Evolutionary conservation across 2,797 vertebrate species (phyloP).

Genomic region (Phoebastria nigripes): DNA sequence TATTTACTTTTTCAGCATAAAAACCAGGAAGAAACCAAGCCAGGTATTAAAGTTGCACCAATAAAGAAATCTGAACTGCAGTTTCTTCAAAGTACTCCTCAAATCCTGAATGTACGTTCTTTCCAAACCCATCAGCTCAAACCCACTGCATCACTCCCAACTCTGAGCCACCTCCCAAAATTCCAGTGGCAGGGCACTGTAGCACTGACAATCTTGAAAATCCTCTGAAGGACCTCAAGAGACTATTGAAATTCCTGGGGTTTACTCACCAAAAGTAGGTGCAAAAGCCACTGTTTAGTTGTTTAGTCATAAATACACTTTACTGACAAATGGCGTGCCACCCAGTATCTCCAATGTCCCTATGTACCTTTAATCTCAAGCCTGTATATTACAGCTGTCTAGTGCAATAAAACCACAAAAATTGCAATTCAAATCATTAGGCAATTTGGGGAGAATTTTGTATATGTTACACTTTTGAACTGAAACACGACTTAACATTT

Average conservation of each 20-base stretch:
- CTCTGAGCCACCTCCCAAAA: neutral
- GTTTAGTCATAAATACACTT: neutral
- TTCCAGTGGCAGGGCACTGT: neutral
- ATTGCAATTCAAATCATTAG: neutral
- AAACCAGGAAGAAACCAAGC: neutral
- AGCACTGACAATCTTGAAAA: neutral
- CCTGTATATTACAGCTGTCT: neutral
- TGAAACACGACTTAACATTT: neutral
- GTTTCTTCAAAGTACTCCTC: neutral
- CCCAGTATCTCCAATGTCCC: neutral
- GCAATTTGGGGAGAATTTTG: neutral
- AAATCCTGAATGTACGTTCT: neutral
- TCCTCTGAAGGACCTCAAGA: neutral
- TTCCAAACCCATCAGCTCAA: neutral
- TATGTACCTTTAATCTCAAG: neutral
- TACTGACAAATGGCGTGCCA: neutral
- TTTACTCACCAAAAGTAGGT: neutral
- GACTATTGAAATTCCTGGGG: neutral
- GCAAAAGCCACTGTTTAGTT: neutral
- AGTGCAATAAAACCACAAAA: neutral
- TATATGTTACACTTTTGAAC: neutral
- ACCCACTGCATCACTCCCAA: neutral
- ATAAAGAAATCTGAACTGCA: neutral
- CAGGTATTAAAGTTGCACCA: neutral
- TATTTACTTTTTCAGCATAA: neutral